Conservation (phyloP, 2,113 vertebrate species). For the Canis aureus region DNA sequence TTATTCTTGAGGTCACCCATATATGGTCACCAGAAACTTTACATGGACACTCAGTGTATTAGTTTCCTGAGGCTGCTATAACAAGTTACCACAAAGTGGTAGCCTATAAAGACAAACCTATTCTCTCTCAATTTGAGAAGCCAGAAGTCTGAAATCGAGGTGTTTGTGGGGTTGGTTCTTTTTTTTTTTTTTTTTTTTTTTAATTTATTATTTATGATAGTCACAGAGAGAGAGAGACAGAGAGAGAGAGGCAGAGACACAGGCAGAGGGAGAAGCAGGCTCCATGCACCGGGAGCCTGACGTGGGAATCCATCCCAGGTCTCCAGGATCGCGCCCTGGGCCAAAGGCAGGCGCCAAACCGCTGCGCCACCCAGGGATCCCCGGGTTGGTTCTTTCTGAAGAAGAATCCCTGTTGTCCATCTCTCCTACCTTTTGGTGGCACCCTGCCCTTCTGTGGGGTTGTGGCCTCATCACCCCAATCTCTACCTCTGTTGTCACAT, state of each 20-base stretch:
- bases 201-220: too few species aligned
- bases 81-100: not conserved
- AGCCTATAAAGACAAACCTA: not conserved
- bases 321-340: too few species aligned
- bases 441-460: not conserved
- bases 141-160: not conserved
- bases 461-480: fast-evolving
- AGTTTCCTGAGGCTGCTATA: not conserved
- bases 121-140: not conserved
- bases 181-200: too few species aligned
- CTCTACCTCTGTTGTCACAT: not conserved
- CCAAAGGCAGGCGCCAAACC: too few species aligned
- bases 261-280: too few species aligned
- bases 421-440: not conserved
- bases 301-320: too few species aligned
- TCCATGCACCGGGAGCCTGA: too few species aligned
- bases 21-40: not conserved
- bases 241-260: too few species aligned
- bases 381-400: not conserved
- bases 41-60: not conserved
- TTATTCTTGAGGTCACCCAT: not conserved
- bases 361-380: too few species aligned
- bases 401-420: fast-evolving
- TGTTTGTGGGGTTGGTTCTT: not conserved
- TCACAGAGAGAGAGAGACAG: too few species aligned